A percentile compares a stretch with the other conserved stretches of the same genome.
These are phyloP conservation scores for Chionis minor DNA, from an alignment of 2,113 vertebrate genomes.

Conservation along the genomic window DNA sequence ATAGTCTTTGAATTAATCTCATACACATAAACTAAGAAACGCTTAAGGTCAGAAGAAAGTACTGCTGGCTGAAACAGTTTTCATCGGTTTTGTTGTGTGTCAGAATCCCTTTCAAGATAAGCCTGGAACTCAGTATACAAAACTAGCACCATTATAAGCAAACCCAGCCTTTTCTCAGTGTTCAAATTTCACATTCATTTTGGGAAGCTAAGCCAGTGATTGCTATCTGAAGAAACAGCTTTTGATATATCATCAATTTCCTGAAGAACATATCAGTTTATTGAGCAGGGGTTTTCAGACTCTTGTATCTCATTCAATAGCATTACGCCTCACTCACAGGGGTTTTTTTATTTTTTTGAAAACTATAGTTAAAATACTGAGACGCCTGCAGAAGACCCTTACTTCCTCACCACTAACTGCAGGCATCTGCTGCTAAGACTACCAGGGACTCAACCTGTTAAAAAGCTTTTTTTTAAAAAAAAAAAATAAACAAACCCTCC, in stretches of 20 bases:
- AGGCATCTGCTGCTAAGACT: not conserved
- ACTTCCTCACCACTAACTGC: not conserved
- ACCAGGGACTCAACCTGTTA: not conserved
- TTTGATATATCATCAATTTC: constrained; percentile 61
- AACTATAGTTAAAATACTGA: constrained; percentile 1
- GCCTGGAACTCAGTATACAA: not conserved
- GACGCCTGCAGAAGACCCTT: not conserved
- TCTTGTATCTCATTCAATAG: constrained; percentile 19
- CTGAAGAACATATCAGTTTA: constrained; percentile 54
- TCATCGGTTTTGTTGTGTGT: not conserved
- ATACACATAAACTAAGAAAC: not conserved
- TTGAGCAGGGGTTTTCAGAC: not conserved
- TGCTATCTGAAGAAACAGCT: constrained; percentile 45
- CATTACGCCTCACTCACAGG: not conserved
- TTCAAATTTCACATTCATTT: not conserved
- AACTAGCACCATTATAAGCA: not conserved
- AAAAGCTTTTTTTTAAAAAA: not conserved
- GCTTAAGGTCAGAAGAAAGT: not conserved
- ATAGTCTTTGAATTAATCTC: not conserved
- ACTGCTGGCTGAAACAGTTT: not conserved
- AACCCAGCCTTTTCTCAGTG: not conserved
- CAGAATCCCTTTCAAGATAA: constrained; percentile 40
- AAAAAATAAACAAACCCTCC: not conserved
- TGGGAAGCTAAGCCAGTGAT: constrained; percentile 3
- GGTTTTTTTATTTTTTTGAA: not conserved